phyloP scores from a whole-genome alignment of 2,797 vertebrate species.

The Pipistrellus kuhlii region DNA sequence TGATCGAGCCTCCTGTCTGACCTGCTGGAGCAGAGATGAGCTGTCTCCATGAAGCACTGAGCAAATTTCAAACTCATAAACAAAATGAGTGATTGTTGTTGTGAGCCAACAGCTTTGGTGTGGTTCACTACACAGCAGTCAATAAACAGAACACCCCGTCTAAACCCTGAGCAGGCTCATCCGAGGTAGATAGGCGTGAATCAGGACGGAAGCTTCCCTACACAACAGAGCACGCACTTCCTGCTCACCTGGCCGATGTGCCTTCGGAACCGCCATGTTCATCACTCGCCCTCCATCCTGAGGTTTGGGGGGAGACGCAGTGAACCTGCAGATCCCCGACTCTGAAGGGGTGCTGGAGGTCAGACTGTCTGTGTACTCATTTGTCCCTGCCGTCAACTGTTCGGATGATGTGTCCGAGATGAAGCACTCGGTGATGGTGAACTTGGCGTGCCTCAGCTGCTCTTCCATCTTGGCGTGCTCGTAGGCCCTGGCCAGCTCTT shows the following conservation, averaged over 20 bases:
- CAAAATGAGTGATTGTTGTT: neutral
- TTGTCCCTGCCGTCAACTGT: slow-evolving; percentile 99
- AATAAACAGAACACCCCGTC: neutral
- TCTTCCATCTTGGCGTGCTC: slow-evolving; percentile 99
- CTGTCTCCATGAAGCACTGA: neutral
- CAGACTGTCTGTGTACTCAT: slow-evolving; percentile 99
- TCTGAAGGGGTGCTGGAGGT: slow-evolving; percentile 99
- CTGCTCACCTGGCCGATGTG: slow-evolving; percentile 97
- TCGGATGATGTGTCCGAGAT: slow-evolving; percentile 99
- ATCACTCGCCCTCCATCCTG: slow-evolving; percentile 97
- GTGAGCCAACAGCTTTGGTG: neutral
- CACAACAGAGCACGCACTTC: rapidly evolving
- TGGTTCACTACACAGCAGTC: neutral
- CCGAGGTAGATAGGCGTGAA: rapidly evolving
- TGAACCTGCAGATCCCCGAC: slow-evolving; percentile 99
- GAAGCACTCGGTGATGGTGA: slow-evolving; percentile 99
- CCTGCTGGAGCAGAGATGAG: neutral
- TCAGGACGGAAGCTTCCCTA: rapidly evolving
- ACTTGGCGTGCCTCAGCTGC: slow-evolving; percentile 98
- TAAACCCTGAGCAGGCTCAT: neutral
- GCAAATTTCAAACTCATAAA: neutral
- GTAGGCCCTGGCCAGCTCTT: slow-evolving; percentile 98
- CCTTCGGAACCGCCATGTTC: slow-evolving; percentile 99
- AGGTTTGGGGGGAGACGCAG: slow-evolving; percentile 98
- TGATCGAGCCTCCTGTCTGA: neutral